Conservation (phyloP, 1,140 invertebrate species). For the Oscheius sp. region DNA sequence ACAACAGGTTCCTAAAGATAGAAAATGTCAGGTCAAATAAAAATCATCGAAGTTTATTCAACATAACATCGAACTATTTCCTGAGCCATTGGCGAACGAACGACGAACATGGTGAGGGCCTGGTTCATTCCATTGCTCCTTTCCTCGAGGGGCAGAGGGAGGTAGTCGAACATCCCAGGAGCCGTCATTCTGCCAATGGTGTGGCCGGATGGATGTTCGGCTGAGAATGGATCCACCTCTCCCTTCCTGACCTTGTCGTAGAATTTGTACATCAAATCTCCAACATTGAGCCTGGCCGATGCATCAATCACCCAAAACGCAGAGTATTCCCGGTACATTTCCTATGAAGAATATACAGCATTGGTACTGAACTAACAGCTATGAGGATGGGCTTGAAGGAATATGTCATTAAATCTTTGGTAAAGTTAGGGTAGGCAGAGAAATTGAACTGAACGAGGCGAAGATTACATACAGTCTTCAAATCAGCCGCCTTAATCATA, state of each 20-base stretch:
- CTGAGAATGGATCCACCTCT: neutral
- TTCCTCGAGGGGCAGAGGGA: neutral
- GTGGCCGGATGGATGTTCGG: neutral
- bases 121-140: neutral
- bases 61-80: neutral
- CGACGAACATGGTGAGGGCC: neutral
- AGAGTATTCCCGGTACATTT: neutral
- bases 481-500: neutral
- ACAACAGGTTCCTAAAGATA: neutral
- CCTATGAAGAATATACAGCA: neutral
- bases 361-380: neutral
- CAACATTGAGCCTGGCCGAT: neutral
- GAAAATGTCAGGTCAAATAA: neutral
- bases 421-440: neutral
- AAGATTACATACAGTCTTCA: neutral
- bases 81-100: neutral
- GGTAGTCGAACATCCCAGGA: neutral
- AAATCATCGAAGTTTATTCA: too few species aligned
- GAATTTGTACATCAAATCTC: neutral
- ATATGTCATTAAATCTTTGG: neutral
- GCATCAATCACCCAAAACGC: neutral
- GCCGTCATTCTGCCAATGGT: neutral
- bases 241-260: neutral
- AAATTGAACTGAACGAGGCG: neutral
- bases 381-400: conserved; percentile 5